A percentile compares a stretch with the other conserved stretches of the same genome.
Conservation (phyloP, 2,113 vertebrate genomes). For the Plestiodon gilberti region DNA sequence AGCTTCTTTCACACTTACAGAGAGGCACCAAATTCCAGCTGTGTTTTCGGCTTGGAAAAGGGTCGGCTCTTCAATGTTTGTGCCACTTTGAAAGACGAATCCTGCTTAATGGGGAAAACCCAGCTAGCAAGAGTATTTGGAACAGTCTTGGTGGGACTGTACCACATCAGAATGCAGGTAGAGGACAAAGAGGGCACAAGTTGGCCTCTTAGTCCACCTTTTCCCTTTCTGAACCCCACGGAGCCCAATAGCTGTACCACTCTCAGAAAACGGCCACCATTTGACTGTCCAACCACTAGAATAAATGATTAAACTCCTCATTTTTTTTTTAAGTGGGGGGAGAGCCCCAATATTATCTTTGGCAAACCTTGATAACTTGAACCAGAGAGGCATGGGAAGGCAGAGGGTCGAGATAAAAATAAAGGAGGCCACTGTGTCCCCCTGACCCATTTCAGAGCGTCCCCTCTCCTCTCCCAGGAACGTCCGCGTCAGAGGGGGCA, state of each 20-base stretch:
- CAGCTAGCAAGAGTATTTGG: too few species aligned
- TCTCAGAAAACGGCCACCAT: too few species aligned
- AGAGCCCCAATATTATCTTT: too few species aligned
- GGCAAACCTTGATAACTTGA: too few species aligned
- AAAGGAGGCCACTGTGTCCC: too few species aligned
- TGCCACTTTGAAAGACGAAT: background rate
- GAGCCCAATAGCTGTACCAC: background rate
- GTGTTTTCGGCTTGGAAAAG: background rate
- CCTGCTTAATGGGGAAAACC: background rate
- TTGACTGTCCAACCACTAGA: too few species aligned
- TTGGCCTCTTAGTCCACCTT: background rate
- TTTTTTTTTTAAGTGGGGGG: too few species aligned
- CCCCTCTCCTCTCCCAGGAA: too few species aligned
- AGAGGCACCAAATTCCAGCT: background rate
- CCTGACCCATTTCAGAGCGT: too few species aligned
- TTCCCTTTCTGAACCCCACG: background rate
- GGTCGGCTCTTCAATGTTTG: background rate
- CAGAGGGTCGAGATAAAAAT: too few species aligned
- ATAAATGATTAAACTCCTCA: too few species aligned
- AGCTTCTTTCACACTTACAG: background rate
- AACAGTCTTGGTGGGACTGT: background rate
- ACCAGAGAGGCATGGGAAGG: too few species aligned
- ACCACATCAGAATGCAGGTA: background rate
- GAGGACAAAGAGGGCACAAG: background rate
- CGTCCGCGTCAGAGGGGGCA: background rate